Base-by-base conservation (phyloP, 2,888 invertebrate genomes). In the Agrotis puta region DNA sequence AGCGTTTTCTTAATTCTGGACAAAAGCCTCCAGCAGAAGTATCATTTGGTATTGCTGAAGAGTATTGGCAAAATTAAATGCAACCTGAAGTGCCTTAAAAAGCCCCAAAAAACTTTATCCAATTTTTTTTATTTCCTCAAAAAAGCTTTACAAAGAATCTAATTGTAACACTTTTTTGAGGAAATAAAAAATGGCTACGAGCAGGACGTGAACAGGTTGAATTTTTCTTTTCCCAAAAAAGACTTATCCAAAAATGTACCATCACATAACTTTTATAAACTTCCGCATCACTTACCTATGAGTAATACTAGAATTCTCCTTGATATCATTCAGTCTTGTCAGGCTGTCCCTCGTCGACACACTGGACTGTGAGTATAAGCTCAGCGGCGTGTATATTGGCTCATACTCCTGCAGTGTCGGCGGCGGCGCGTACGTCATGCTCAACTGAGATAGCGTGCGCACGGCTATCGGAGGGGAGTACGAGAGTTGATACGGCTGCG, bases 381-480 rank as follows among this genome's bases (percentile, higher is more conserved):
- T 95, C 24, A 96, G 88, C 0, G 96, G 95, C 2, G 96, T 95
- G 78, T 96, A 96, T 67, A 96, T 95, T 2, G 96, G 96, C 75
- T 96, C 96, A 74, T 96, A 96, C 80, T 96, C 96, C 67, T 96
- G 97, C 39, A 96, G 93, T 0, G 97, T 97, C 0, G 97, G 97
- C 9, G 97, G 97, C 18, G 97, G 97, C 16, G 96, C 96, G 77
- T 97, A 97, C 68, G 95, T 96, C 96, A 97, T 96, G 87, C 97
- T 97, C 65, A 97, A 91, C 79, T 96, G 96, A 2, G 96, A 97
- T 33, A 97, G 89, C 2, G 96, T 97, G 54, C 97, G 90, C 74
- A 96, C 95, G 11, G 96, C 97, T 56, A 97, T 97, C 48, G 96
- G 96, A 2, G 96, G 96, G 0, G 96, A 96, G 85, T 96, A 95